Base-by-base conservation (phyloP, 2,797 vertebrate genomes). In the Melanotaenia pygmaea region DNA sequence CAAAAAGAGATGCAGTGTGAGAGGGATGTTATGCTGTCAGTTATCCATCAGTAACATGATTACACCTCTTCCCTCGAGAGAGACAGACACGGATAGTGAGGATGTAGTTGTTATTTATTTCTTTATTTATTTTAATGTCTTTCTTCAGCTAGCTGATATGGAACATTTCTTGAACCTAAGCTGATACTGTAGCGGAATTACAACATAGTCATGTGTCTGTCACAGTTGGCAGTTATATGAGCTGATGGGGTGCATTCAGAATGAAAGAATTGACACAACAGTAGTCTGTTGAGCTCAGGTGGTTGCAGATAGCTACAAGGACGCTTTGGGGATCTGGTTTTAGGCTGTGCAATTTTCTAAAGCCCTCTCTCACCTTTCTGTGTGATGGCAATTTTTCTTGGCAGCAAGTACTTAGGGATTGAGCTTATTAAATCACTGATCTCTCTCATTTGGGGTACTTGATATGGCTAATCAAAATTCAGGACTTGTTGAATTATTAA, bases 11-110 rank as follows among this genome's bases (percentile, higher is more conserved):
- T 76, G 67, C 70, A 28, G 67, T 75, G 75, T 70, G 50, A 82
- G 81, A 77, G 76, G 76, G 75, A 88, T 85, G 84, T 80, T 73
- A 84, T 68, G 86, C 85, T 90, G 86, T 90, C 88, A 88, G 80
- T 87, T 84, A 88, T 88, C 86, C 84, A 86, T 92, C 90, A 89
- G 77, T 65, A 82, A 79, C 85, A 87, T 87, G 88, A 90, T 91
- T 88, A 85, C 74, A 82, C 35, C 72, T 76, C 69, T 81, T 77
- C 69, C 75, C 74, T 54, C 18, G 37, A 86, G 73, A 81, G 70
- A 77, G 62, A 74, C 43, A 84, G 70, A 77, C 35, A n/a, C 67
- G 85, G 70, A 84, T 72, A 83, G 77, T 58, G 68, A 80, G 76
- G 40, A 88, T 84, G 71, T 70, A 54, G 73, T 61, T 69, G 37